These are phyloP conservation scores for Dynastes grantii DNA, from an alignment of 2,888 invertebrate genomes.

Conservation along the genomic window DNA sequence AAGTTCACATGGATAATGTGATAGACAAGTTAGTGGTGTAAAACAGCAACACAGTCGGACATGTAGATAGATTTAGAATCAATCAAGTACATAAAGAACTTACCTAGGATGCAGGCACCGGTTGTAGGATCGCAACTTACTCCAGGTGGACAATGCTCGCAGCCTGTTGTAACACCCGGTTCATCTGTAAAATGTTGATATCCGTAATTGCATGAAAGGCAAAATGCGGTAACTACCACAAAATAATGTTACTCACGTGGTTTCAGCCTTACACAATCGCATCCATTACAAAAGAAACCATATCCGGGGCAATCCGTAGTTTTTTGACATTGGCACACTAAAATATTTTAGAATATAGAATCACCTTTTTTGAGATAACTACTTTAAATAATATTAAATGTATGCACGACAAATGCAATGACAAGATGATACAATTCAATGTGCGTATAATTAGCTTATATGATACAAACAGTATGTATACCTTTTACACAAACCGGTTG, in stretches of 20 bases:
- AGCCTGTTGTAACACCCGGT: slow-evolving; percentile 71
- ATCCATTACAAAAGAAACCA: slow-evolving; percentile 79
- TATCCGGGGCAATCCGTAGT: slow-evolving; percentile 77
- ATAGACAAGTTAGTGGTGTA: slow-evolving; percentile 55
- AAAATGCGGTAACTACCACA: no score
- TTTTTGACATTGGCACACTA: slow-evolving; percentile 82
- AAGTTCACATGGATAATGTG: slow-evolving; percentile 12
- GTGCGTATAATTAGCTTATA: neutral
- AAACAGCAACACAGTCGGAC: slow-evolving; percentile 68
- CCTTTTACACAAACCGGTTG: slow-evolving; percentile 89
- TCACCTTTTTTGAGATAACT: no score
- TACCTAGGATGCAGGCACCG: slow-evolving; percentile 89
- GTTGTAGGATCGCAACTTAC: slow-evolving; percentile 85
- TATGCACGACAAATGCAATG: neutral
- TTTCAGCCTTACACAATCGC: slow-evolving; percentile 74
- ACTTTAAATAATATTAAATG: no score
- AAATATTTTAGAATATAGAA: slow-evolving; percentile 59
- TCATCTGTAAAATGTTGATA: slow-evolving; percentile 43
- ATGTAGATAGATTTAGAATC: slow-evolving; percentile 11
- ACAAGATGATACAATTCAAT: slow-evolving; percentile 20
- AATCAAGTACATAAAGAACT: slow-evolving; percentile 64
- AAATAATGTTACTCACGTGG: slow-evolving; percentile 54
- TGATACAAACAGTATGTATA: slow-evolving; percentile 63
- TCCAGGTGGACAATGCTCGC: slow-evolving; percentile 86
- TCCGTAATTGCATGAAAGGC: neutral